These are phyloP conservation scores for Okapia johnstoni DNA, from an alignment of 2,113 vertebrate genomes.

Conservation along the genomic window DNA sequence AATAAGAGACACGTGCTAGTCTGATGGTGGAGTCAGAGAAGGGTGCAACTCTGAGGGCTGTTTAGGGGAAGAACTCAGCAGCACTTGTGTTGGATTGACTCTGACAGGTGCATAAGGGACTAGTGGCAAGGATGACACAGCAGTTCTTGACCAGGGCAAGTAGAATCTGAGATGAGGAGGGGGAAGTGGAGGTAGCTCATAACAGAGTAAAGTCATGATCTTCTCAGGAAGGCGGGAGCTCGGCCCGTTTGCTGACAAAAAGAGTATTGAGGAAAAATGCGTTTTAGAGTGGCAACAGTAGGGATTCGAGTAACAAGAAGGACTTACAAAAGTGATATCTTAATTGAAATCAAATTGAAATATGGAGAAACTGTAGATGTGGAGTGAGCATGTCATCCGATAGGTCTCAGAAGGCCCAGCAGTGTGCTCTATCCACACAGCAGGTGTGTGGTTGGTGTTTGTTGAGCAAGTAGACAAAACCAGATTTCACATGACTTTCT, in stretches of 20 bases:
- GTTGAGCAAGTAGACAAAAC: not conserved
- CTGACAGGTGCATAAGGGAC: not conserved
- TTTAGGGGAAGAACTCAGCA: not conserved
- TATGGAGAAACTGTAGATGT: not conserved
- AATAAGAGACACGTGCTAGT: not conserved
- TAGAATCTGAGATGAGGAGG: not conserved
- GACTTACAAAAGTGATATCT: not conserved
- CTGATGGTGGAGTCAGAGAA: not conserved
- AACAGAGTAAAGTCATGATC: not conserved
- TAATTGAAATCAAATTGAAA: not conserved
- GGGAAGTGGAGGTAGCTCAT: not conserved
- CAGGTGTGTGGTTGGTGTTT: not conserved
- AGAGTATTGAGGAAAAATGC: not conserved
- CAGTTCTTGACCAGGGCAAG: not conserved
- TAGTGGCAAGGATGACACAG: not conserved
- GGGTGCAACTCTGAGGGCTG: not conserved
- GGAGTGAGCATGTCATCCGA: not conserved
- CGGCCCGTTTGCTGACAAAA: not conserved
- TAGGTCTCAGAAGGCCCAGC: not conserved
- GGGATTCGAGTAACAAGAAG: not conserved
- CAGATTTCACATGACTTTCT: not conserved
- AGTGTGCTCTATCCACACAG: rapidly evolving
- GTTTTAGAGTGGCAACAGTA: not conserved
- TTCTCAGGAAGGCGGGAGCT: not conserved
- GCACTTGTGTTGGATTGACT: not conserved